Evolutionary conservation across 2,888 invertebrate genomes (phyloP), one percentile per base, ranked within the genome.

Genomic region (Dasysyrphus tricinctus): DNA sequence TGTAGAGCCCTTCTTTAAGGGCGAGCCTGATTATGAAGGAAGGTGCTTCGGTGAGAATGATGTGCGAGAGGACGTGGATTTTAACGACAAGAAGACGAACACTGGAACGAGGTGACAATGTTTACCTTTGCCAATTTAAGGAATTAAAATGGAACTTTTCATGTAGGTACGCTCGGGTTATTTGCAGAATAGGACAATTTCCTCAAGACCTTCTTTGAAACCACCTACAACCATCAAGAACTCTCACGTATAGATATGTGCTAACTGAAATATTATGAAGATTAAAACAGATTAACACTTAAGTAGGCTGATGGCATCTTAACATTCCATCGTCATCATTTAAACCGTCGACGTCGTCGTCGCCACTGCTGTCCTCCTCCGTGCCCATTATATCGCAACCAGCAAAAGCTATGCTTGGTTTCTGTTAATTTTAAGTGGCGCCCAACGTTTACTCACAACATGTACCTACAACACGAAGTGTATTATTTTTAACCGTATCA

Each of bases 211-310:
- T 59, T 57, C 72, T 49, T 57, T 14, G 47, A 39, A n/a, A n/a
- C n/a, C 44, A 61, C 9, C 49, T 16, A 54, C 24, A 24, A 24
- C 14, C 29, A 54, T 49, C 42, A 19, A 16, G 54, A 59, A 74
- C 47, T 70, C 65, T 32, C 74, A 57, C 65, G 70, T 81, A 49
- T 12, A 56, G 5, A 16, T 16, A 5, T 78, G 78, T 74, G 78
- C 32, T 82, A 82, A 86, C 74, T 72, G 72, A 75, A 82, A 79
- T 82, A 75, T 86, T 86, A 86, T 82, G 86, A 70, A 86, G 82
- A 86, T 86, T 86, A 82, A 72, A 86, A 82, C 74, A 82, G 81
- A 82, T 82, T 86, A 86, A 82, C 74, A 70, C 74, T 82, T 72
- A 82, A 79, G 78, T 81, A 80, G 77, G 80, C 81, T 77, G 76